Evolutionary conservation across 1,140 invertebrate species (phyloP), one percentile per base, ranked within the genome.

Genomic region (Cydia amplana): DNA sequence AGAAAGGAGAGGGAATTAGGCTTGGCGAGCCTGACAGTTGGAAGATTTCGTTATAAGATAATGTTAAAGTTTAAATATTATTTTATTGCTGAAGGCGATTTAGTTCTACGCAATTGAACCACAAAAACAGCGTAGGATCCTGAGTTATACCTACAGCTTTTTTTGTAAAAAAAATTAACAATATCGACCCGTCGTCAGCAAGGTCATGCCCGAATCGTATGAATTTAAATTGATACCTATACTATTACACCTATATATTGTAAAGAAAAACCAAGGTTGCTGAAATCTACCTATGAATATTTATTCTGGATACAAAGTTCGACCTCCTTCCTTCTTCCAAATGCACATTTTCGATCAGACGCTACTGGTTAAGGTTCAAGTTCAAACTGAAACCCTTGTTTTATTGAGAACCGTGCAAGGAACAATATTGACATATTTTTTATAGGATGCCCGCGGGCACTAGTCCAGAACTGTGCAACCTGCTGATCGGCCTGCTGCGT

Each of bases 361-460:
- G 32, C 40, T 43, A 3, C 40, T 10, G 40, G 40, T 43, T 43
- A 43, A 43, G 40, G 40, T 10, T 40, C 36, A 5, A 40, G 6
- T 32, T 43, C 43, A 46, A 46, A 16, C 43, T 16, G 43, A 46
- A 46, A 46, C 0, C 43, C n/a, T n/a, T 0, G 0, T 46, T 14
- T 12, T 46, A 46, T 46, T 46, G 43, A 46, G 0, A 46, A 16
- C 43, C 43, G 43, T 46, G 12, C 2, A 14, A 46, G 43, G 43
- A 46, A n/a, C 25, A 75, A 78, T 78, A 51, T 79, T 80, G 43
- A 46, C 43, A 46, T 46, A 55, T 85, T 84, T 83, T 75, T 92
- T 93, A 78, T 89, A 99, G 98, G 92, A 98, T 99, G 89, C 99
- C 99, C 65, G 91, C 95, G 79, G 97, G 97, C 76, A 99, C 98